Evolutionary conservation across 1,140 invertebrate genomes (phyloP).

Genomic region (Contarinia nasturtii): DNA sequence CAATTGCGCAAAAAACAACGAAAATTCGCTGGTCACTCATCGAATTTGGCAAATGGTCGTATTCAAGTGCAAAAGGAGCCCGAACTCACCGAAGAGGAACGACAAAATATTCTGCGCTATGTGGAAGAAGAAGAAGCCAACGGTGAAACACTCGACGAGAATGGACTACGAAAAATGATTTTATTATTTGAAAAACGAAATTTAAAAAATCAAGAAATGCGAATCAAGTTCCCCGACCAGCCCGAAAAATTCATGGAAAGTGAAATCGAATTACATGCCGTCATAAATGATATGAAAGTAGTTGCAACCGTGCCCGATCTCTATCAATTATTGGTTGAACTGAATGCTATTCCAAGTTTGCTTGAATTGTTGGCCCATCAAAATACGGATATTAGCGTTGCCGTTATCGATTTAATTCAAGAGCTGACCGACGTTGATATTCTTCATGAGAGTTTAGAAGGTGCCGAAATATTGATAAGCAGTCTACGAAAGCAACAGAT

Average conservation of each 20-base stretch:
- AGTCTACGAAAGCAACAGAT: conserved; percentile 74
- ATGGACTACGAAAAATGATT: conserved; percentile 70
- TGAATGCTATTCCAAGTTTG: conserved; percentile 75
- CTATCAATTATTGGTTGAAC: conserved; percentile 78
- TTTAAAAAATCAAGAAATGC: conserved; percentile 91
- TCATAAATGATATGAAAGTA: conserved; percentile 82
- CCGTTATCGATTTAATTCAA: conserved; percentile 63
- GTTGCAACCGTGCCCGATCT: conserved; percentile 90
- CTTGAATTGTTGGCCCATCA: conserved; percentile 88
- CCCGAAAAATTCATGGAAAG: conserved; percentile 99
- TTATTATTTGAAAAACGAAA: conserved; percentile 86
- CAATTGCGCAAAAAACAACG: neutral
- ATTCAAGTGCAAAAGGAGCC: conserved; percentile 20
- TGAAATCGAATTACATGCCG: conserved; percentile 86
- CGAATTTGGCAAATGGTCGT: no score
- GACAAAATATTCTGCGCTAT: conserved; percentile 60
- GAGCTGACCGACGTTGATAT: conserved; percentile 95
- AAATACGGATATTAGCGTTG: conserved; percentile 84
- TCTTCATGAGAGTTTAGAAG: conserved; percentile 74
- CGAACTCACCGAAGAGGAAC: conserved; percentile 40
- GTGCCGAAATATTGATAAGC: conserved; percentile 56
- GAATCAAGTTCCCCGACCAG: conserved; percentile 94
- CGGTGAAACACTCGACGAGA: conserved; percentile 69
- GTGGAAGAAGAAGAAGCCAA: conserved; percentile 66
- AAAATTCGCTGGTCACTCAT: neutral